Evolutionary conservation across 1,140 invertebrate species (phyloP), one percentile per base, ranked within the genome.

Genomic region (Neodiprion pinetum): DNA sequence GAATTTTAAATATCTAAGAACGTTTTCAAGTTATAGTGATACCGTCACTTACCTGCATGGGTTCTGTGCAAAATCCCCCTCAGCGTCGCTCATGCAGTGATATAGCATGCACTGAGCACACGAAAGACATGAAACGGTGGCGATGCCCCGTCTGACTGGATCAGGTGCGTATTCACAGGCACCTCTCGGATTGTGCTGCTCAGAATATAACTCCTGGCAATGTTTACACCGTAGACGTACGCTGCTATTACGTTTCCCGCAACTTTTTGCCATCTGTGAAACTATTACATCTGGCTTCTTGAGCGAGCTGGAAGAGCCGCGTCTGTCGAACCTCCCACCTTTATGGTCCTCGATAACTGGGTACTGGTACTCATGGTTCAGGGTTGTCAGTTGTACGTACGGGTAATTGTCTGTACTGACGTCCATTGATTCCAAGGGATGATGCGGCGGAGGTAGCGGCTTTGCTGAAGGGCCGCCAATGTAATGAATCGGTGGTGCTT

Each of bases 91-190:
- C 91, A 96, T 94, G 84, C 96, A 98, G 89, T 98, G 96, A 88
- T 98, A 98, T 78, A 97, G 90, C 91, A 98, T 93, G 81, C 96
- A 95, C 84, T 95, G 92, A 47, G 96, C 95, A 84, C 95, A 95
- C 14, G 92, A 92, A 75, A 98, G 93, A 85, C 96, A 97, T 21
- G 95, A 93, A 48, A 97, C 91, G 74, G 90, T 91, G 82, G 97
- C 94, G 76, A 98, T 95, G 79, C 94, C 94, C 23, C 92, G 91
- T 77, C 92, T 92, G 80, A 95, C 92, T 75, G 92, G 92, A 89
- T 98, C 96, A 1, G 97, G 96, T 4, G 96, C 96, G 85, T 94
- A 96, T 83, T 97, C 94, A 88, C 97, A 98, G 47, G 93, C 92
- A 21, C 96, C 96, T 28, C 93, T 90, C 28, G 91, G 89, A 89